Percentiles rank a stretch among this genome's conserved stretches.
Conservation (phyloP, 2,113 vertebrate genomes). For the Dendrocopos noguchii region DNA sequence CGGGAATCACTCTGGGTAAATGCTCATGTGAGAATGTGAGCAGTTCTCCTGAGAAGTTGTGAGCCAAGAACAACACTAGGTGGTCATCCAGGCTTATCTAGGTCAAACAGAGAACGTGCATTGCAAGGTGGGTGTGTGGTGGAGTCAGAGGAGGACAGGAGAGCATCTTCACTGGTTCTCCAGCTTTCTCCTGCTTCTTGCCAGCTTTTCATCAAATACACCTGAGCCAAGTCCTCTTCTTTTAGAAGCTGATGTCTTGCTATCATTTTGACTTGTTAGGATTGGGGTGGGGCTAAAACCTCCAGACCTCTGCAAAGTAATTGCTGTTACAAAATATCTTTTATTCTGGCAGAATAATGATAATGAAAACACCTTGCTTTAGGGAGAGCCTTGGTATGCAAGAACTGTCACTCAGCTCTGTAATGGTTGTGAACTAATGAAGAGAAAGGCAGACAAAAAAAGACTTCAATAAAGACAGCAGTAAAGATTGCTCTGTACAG, state of each 20-base stretch:
- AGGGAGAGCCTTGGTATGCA: neutral
- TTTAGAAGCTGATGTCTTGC: neutral
- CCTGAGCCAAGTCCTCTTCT: neutral
- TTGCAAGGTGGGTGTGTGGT: neutral
- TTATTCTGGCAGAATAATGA: neutral
- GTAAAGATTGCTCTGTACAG: neutral
- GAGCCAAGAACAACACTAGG: neutral
- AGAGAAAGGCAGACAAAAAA: neutral
- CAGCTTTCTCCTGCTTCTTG: neutral
- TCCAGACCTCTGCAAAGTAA: neutral
- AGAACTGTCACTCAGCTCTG: neutral
- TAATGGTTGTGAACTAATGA: neutral
- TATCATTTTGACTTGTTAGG: neutral
- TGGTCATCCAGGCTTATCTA: neutral
- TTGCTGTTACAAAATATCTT: neutral
- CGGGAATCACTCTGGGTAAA: neutral
- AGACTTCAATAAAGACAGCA: neutral
- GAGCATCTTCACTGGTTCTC: neutral
- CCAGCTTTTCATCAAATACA: neutral
- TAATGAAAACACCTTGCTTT: neutral
- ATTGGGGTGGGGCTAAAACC: neutral
- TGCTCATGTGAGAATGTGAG: neutral
- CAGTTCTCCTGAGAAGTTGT: neutral
- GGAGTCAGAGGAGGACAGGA: neutral
- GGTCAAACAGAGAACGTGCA: neutral